These are phyloP conservation scores for Agonopterix arenella DNA, from an alignment of 2,888 invertebrate species.

Conservation along the genomic window DNA sequence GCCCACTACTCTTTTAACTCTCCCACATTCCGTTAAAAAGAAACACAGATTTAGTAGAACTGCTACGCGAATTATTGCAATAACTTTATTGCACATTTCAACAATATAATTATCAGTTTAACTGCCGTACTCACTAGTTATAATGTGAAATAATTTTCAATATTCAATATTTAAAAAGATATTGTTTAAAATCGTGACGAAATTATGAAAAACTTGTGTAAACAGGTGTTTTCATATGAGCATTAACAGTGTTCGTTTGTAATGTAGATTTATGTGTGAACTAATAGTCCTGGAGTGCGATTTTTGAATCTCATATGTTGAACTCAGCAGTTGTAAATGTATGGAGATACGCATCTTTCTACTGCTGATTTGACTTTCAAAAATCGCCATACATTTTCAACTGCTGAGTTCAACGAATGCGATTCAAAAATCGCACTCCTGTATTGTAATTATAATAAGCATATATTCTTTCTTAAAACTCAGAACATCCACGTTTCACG, in stretches of 20 bases:
- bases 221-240: slow-evolving; percentile 5
- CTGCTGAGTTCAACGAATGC: too few relatives aligned
- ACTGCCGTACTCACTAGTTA: slow-evolving; percentile 1
- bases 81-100: slow-evolving; percentile 13
- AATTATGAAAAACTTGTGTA: slow-evolving; percentile 10
- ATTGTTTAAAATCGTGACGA: slow-evolving; percentile 40
- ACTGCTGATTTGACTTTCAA: too few relatives aligned
- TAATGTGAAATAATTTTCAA: slow-evolving; percentile 6
- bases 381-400: too few relatives aligned
- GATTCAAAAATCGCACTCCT: too few relatives aligned
- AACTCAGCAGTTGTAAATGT: too few relatives aligned
- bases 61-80: slow-evolving; percentile 7
- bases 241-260: background rate
- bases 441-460: too few relatives aligned
- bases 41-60: slow-evolving; percentile 12
- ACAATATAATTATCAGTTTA: slow-evolving; percentile 8
- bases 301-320: too few relatives aligned
- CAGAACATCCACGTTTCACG: too few relatives aligned
- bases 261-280: background rate
- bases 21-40: slow-evolving; percentile 25
- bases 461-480: too few relatives aligned
- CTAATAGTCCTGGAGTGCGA: too few relatives aligned
- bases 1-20: slow-evolving; percentile 56
- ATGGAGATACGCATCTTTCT: too few relatives aligned
- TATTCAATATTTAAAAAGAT: slow-evolving; percentile 13